A percentile compares a stretch with the other conserved stretches of the same genome.
phyloP scores from a whole-genome alignment of 2,113 vertebrate species.

The Alces alces region DNA sequence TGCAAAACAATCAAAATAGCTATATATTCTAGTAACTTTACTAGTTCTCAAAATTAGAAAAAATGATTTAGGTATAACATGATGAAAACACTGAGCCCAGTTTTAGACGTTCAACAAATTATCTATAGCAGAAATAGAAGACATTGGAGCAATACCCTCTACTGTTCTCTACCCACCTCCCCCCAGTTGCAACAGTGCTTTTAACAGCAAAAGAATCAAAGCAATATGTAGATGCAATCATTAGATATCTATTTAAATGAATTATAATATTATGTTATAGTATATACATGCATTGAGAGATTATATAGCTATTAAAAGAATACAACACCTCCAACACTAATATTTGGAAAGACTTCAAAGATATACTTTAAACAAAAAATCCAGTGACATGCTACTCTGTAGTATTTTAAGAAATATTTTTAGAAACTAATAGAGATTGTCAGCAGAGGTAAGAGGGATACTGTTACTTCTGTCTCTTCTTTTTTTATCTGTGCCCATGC shows the following conservation, averaged over 20 bases:
- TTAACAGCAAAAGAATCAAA: neutral
- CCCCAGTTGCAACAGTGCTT: neutral
- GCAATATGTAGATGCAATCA: neutral
- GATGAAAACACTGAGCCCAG: neutral
- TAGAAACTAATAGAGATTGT: neutral
- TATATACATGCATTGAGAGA: neutral
- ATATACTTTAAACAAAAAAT: neutral
- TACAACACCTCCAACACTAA: neutral
- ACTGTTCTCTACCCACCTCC: neutral
- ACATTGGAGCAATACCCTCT: neutral
- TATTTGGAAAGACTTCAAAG: neutral
- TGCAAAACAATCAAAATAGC: neutral
- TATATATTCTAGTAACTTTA: neutral
- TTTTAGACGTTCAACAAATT: neutral
- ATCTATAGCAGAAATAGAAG: neutral
- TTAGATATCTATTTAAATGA: neutral
- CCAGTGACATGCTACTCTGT: neutral
- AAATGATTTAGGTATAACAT: neutral
- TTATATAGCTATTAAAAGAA: neutral
- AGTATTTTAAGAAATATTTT: constrained; percentile 1
- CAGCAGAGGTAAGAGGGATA: neutral
- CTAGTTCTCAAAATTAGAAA: neutral
- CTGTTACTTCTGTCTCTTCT: neutral
- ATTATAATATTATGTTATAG: neutral
- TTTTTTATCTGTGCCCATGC: neutral